Base-by-base conservation (phyloP, 35 echinoderm and acorn worm species). In the Stichopus chloronotus region DNA sequence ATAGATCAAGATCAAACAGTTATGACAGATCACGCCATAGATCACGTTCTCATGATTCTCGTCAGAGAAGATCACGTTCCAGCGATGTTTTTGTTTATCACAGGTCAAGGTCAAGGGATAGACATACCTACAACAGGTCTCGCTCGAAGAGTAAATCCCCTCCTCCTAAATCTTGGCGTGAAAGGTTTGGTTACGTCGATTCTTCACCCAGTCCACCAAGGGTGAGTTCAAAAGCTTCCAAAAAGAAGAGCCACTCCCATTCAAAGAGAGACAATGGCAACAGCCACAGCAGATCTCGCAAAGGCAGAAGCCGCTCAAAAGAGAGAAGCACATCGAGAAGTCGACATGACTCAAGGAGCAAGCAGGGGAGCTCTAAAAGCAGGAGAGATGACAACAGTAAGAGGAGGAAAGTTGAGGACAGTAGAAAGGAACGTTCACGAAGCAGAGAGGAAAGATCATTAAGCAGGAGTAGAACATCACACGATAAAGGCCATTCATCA, bases 161-260 rank as follows among this genome's bases (percentile, higher is more conserved):
- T 6, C 82, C 55, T 6, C 54, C 53, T 53, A 85, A 58, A 58
- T 55, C 59, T 7, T 89, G 87, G 87, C 55, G 86, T 14, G 86
- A 88, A 23, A 88, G 61, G 86, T 88, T 88, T 52, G 86, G 86
- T 12, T 88, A 88, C 20, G 57, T 23, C 22, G 57, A 58, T 43
- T 25, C 25, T 4, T 63, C 86, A 5, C 86, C 86, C 5, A 88
- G 86, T 52, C 86, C 86, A 63, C 25, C 86, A 60, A 88, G 86
- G 86, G 86, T 69, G 2, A 5, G 8, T 30, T 7, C 86, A 63
- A 69, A 57, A 7, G 61, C 16, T 9, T 21, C 4, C 54, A 88
- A 88, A 57, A 88, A 69, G 5, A 88, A 57, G 58, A 61, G 58
- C 61, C 86, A n/a, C 12, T 25, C 57, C 8, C 57, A 57, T 23